Evolutionary conservation across 2,113 vertebrate genomes (phyloP).

Genomic region (Chelonoidis abingdonii): DNA sequence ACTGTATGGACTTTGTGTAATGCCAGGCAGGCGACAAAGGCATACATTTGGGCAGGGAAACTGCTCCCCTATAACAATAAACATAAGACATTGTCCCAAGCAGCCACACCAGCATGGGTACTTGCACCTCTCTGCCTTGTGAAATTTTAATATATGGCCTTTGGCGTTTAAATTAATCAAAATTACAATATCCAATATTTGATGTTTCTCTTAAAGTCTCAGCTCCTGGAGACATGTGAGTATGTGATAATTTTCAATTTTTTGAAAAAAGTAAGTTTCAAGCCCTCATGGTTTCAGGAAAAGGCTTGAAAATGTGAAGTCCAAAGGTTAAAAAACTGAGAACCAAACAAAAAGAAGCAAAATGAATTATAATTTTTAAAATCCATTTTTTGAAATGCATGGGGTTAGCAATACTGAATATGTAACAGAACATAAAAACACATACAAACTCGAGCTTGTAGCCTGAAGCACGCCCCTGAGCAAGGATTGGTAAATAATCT

Average conservation of each 20-base stretch:
- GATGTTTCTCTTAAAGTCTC: neutral
- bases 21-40: slow-evolving; percentile 12
- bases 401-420: neutral
- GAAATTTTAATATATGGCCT: neutral
- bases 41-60: neutral
- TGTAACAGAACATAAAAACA: neutral
- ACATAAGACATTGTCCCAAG: neutral
- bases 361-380: neutral
- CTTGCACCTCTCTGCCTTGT: slow-evolving; percentile 9
- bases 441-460: neutral
- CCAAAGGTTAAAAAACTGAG: neutral
- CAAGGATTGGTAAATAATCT: neutral
- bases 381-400: neutral
- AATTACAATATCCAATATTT: neutral
- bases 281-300: neutral
- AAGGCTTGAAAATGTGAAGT: neutral
- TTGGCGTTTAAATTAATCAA: slow-evolving; percentile 12
- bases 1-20: neutral
- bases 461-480: neutral
- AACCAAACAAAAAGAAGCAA: neutral
- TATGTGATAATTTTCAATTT: neutral
- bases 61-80: neutral
- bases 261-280: neutral
- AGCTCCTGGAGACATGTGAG: neutral
- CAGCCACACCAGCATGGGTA: neutral